A percentile compares a stretch with the other conserved stretches of the same genome.
phyloP scores from a whole-genome alignment of 2,113 vertebrate genomes.

The Actenoides hombroni region DNA sequence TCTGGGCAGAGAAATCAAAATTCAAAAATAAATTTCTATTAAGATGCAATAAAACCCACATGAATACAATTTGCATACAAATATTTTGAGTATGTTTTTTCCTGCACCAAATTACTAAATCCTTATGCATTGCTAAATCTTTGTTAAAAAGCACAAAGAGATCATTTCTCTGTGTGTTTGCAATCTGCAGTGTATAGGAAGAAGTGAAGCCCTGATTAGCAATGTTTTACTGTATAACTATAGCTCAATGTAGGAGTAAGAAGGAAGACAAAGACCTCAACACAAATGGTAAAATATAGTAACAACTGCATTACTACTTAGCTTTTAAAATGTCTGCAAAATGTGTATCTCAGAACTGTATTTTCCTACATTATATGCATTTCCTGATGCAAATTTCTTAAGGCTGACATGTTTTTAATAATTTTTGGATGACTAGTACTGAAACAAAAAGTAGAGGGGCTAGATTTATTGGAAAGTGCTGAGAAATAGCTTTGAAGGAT shows the following conservation, averaged over 20 bases:
- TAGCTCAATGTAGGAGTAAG: not conserved
- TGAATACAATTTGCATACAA: not conserved
- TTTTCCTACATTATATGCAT: not conserved
- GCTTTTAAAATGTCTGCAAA: not conserved
- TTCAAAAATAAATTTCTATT: not conserved
- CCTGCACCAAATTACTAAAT: not conserved
- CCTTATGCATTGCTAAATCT: not conserved
- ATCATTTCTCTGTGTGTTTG: not conserved
- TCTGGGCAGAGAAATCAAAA: not conserved
- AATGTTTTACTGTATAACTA: not conserved
- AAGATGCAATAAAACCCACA: not conserved
- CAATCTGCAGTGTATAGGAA: not conserved
- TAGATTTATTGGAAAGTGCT: not conserved
- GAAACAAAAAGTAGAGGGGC: not conserved
- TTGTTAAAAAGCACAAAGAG: not conserved
- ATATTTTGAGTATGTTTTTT: not conserved
- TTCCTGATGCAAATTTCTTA: not conserved
- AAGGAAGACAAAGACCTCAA: not conserved
- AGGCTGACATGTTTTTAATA: not conserved
- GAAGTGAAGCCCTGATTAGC: not conserved
- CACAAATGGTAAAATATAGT: not conserved
- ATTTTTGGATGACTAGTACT: not conserved
- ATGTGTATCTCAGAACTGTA: not conserved
- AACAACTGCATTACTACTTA: not conserved
- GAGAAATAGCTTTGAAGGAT: not conserved